Conservation (phyloP, 2,888 invertebrate genomes). For the Acronicta leporina region DNA sequence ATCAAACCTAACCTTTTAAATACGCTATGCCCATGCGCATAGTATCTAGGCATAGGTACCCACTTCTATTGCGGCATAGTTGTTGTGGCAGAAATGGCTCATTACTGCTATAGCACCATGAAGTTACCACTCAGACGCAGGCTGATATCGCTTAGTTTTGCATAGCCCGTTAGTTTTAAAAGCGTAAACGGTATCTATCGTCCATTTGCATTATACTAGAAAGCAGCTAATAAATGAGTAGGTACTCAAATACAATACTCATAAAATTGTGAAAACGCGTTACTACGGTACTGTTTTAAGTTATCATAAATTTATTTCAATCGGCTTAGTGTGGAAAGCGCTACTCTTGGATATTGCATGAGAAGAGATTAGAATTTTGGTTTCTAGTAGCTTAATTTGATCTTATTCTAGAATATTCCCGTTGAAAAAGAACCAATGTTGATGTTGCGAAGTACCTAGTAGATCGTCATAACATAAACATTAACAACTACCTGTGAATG, state of each 20-base stretch:
- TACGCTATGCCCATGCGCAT: not conserved
- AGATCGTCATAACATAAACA: too few species aligned
- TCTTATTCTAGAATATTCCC: too few species aligned
- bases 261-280: not conserved
- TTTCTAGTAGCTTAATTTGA: too few species aligned
- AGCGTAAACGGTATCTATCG: constrained; percentile 33
- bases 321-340: not conserved
- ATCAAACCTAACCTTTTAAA: not conserved
- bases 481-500: too few species aligned
- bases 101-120: constrained; percentile 27
- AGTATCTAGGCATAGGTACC: not conserved
- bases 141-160: constrained; percentile 36
- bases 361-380: too few species aligned
- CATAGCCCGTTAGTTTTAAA: constrained; percentile 46
- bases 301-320: not conserved
- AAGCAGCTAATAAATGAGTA: constrained; percentile 6
- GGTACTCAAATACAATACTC: not conserved
- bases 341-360: not conserved
- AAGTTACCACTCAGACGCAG: constrained; percentile 16
- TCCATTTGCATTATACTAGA: constrained; percentile 25
- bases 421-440: too few species aligned
- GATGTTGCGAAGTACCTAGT: too few species aligned
- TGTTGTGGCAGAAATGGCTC: constrained; percentile 24
- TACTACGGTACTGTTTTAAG: not conserved
- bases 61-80: constrained; percentile 5